These are phyloP conservation scores for Sinonovacula constricta DNA, from an alignment of 1,140 invertebrate genomes.

Conservation along the genomic window DNA sequence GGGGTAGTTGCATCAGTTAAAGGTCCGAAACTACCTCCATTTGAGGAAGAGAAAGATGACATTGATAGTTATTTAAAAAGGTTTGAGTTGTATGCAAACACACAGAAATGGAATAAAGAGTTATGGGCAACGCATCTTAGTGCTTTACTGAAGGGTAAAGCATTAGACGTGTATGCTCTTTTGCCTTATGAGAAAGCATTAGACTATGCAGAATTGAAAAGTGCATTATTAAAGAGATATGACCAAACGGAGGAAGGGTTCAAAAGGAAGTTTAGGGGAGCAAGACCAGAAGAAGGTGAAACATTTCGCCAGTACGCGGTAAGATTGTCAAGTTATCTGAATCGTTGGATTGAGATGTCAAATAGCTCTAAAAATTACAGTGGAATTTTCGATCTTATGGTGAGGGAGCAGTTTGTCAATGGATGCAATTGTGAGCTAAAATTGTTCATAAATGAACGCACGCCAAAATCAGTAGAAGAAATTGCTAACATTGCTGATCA, in stretches of 20 bases:
- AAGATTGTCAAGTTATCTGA: conserved; percentile 12
- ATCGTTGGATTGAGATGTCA: conserved; percentile 19
- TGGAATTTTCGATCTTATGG: conserved; percentile 2
- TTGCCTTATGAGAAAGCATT: conserved; percentile 41
- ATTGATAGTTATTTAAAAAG: conserved; percentile 42
- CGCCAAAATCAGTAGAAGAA: conserved; percentile 18
- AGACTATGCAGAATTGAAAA: conserved; percentile 54
- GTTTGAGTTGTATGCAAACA: conserved; percentile 49
- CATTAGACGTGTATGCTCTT: conserved; percentile 52
- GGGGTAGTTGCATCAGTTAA: too few relatives aligned
- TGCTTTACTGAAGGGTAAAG: conserved; percentile 49
- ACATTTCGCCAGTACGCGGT: conserved; percentile 22
- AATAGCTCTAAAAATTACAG: background rate
- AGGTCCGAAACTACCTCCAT: conserved; percentile 28
- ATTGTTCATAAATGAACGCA: conserved; percentile 29
- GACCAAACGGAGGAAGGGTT: conserved; percentile 56
- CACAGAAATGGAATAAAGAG: conserved; percentile 18
- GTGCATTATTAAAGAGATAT: conserved; percentile 52
- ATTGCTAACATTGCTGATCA: conserved; percentile 49
- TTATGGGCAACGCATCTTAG: conserved; percentile 46
- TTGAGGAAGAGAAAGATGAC: conserved; percentile 51
- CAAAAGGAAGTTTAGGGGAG: conserved; percentile 23
- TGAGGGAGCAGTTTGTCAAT: conserved; percentile 21
- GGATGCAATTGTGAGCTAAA: conserved; percentile 4
- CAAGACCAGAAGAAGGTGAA: conserved; percentile 48